These are phyloP conservation scores for Hypotaenidia philippensis DNA, from an alignment of 2,797 vertebrate species.

Conservation along the genomic window DNA sequence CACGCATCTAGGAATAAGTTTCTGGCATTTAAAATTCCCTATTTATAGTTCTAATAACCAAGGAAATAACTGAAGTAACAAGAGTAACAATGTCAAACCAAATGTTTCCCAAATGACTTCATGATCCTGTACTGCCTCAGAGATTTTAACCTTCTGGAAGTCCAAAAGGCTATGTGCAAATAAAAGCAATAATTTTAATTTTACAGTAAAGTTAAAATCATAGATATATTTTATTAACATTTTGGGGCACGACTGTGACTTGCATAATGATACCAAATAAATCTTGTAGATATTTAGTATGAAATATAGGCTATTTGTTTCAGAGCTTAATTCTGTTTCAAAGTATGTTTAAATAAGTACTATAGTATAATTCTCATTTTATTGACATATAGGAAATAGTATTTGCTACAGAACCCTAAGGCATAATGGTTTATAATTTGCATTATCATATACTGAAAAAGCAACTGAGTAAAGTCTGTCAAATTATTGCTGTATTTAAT, in stretches of 20 bases:
- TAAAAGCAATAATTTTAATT: not conserved
- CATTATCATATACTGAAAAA: not conserved
- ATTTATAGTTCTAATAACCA: not conserved
- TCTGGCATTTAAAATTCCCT: not conserved
- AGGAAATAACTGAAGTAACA: not conserved
- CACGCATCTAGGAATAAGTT: not conserved
- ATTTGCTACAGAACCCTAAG: not conserved
- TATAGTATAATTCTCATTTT: not conserved
- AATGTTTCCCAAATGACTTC: not conserved
- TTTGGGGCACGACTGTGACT: fast-evolving
- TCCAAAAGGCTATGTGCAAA: not conserved
- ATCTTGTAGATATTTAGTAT: not conserved
- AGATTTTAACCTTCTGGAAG: not conserved
- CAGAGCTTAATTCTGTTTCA: not conserved
- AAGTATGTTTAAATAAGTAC: not conserved
- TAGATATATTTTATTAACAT: not conserved
- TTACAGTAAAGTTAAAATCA: not conserved
- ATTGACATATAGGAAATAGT: not conserved
- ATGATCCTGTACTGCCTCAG: not conserved
- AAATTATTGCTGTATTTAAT: not conserved
- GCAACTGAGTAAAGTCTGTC: not conserved
- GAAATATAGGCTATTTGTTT: not conserved
- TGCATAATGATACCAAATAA: not conserved
- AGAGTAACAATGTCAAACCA: not conserved
- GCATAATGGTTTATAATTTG: not conserved